Evolutionary conservation across 92 coral and sea anemone genomes (phyloP).

Genomic region (Diadumene lineata): DNA sequence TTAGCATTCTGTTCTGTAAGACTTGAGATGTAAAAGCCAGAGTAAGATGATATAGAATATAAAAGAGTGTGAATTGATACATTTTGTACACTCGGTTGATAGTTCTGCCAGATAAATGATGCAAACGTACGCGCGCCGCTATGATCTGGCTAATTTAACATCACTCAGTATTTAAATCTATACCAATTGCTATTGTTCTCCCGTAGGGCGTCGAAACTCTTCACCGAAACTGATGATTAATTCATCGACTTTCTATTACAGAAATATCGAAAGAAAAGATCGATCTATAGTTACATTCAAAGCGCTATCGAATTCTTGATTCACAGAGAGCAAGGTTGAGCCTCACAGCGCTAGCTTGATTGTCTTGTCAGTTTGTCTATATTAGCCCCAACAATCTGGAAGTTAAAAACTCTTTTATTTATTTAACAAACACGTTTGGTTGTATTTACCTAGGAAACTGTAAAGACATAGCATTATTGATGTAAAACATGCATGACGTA

Average conservation of each 20-base stretch:
- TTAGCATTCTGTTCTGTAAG: constrained; percentile 1
- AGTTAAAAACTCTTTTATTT: background rate
- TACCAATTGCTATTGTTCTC: background rate
- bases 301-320: no score
- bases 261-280: no score
- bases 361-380: background rate
- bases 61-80: background rate
- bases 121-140: background rate
- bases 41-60: background rate
- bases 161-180: background rate
- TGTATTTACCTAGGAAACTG: background rate
- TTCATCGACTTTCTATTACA: no score
- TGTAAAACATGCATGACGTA: background rate
- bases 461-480: background rate
- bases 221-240: background rate
- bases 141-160: constrained; percentile 1
- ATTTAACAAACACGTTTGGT: background rate
- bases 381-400: background rate
- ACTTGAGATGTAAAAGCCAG: constrained; percentile 2
- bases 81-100: background rate
- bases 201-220: background rate
- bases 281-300: no score
- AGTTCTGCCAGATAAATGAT: background rate
- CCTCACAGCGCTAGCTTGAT: no score
- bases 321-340: no score